phyloP scores from a whole-genome alignment of 2,113 vertebrate species.

The Onychorhynchus coronatus region DNA sequence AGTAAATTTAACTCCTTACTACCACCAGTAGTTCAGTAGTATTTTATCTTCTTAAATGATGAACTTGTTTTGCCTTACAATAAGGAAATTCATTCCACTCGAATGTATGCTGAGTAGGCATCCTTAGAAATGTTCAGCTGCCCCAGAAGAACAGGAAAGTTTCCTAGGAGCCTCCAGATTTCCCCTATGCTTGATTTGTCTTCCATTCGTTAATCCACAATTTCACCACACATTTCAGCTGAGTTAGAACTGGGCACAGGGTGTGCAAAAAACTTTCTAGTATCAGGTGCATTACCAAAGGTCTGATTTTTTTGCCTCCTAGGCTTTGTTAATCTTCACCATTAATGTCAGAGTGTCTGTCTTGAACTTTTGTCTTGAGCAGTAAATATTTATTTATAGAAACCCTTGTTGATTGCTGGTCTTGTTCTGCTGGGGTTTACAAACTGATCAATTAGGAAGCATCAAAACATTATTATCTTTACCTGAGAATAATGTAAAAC shows the following conservation, averaged over 20 bases:
- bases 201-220: background rate
- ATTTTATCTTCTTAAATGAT: background rate
- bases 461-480: background rate
- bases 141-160: background rate
- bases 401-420: background rate
- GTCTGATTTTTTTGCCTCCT: background rate
- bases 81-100: slow-evolving; percentile 14
- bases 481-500: background rate
- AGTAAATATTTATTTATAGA: background rate
- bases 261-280: background rate
- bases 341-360: background rate
- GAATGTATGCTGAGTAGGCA: background rate
- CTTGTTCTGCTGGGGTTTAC: background rate
- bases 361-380: background rate
- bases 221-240: slow-evolving; percentile 24
- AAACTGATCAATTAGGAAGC: background rate
- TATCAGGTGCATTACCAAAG: background rate
- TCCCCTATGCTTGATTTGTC: background rate
- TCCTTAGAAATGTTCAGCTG: background rate
- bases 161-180: background rate
- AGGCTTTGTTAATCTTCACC: background rate
- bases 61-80: background rate
- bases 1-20: background rate
- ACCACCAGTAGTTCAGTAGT: background rate
- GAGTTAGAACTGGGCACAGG: background rate